These are phyloP conservation scores for Eupsittula cactorum DNA, from an alignment of 2,113 vertebrate species.

Conservation along the genomic window DNA sequence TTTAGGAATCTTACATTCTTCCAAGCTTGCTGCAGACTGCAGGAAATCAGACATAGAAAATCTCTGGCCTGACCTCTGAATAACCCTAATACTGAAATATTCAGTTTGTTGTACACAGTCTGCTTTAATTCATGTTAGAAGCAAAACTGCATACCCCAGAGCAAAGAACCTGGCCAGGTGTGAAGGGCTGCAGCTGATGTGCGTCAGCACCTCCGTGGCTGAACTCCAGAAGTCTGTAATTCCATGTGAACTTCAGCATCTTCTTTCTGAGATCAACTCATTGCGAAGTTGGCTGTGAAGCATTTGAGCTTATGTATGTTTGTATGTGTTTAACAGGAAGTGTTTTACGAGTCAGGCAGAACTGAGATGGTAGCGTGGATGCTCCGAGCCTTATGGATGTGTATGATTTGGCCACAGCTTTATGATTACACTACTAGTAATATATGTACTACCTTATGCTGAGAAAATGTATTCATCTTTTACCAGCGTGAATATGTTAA, in stretches of 20 bases:
- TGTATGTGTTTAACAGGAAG: neutral
- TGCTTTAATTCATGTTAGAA: constrained; percentile 47
- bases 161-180: neutral
- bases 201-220: neutral
- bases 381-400: neutral
- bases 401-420: neutral
- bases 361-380: neutral
- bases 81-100: constrained; percentile 45
- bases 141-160: neutral
- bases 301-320: neutral
- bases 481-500: neutral
- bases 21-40: neutral
- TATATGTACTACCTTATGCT: neutral
- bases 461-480: neutral
- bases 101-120: constrained; percentile 52
- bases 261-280: neutral
- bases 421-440: neutral
- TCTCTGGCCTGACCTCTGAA: constrained; percentile 61
- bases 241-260: neutral
- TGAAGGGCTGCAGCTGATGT: constrained; percentile 24
- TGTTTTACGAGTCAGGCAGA: neutral
- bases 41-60: neutral
- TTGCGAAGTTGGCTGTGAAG: neutral
- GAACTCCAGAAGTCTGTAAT: neutral
- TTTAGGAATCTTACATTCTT: neutral